Percentiles rank a stretch among this genome's conserved stretches.
Evolutionary conservation across 2,888 invertebrate species (phyloP).

Genomic region (Syrista parreyssii): DNA sequence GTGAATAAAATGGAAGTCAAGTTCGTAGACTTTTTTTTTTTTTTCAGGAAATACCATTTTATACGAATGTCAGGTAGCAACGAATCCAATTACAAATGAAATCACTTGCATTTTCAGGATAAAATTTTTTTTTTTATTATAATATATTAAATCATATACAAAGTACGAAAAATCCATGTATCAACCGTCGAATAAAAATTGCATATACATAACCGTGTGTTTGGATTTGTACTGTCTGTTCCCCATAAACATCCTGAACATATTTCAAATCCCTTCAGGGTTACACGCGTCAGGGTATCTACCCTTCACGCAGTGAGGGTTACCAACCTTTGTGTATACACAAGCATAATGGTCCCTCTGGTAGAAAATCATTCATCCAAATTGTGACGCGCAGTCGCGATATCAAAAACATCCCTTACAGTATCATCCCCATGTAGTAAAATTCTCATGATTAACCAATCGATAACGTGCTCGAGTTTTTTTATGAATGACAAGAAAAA

Average conservation of each 20-base stretch:
- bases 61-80: neutral
- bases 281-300: constrained; percentile 5
- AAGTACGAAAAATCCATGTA: neutral
- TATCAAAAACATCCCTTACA: neutral
- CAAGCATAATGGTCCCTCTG: neutral
- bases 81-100: neutral
- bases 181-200: neutral
- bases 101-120: neutral
- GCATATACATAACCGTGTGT: neutral
- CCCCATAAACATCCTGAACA: constrained; percentile 17
- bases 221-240: neutral
- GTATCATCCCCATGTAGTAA: neutral
- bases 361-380: constrained; percentile 1
- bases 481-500: neutral
- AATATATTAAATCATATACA: neutral
- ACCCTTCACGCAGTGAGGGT: neutral
- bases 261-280: constrained; percentile 19
- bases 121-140: neutral
- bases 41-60: neutral
- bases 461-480: neutral
- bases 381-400: neutral
- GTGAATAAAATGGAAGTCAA: constrained; percentile 1
- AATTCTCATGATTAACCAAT: neutral
- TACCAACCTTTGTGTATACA: constrained; percentile 1
- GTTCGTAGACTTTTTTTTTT: constrained; percentile 12